phyloP scores from a whole-genome alignment of 1,140 invertebrate genomes.

The Drosophila auraria region DNA sequence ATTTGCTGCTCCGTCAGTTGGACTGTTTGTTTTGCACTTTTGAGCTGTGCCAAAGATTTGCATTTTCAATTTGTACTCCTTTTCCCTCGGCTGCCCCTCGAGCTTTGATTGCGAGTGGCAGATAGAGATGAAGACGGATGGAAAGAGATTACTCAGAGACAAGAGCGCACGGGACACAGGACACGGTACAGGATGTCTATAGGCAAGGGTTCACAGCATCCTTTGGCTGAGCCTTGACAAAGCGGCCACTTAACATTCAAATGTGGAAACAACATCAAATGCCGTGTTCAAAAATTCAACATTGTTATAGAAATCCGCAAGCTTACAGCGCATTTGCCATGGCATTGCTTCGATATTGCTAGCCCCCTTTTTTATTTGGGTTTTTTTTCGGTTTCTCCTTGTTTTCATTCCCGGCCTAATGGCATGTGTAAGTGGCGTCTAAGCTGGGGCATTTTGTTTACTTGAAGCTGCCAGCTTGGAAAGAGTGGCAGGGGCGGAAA shows the following conservation, averaged over 20 bases:
- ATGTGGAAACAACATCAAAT: conserved; percentile 65
- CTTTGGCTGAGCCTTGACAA: conserved; percentile 44
- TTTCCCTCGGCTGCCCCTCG: conserved; percentile 5
- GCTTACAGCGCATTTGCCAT: conserved; percentile 59
- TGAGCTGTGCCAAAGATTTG: conserved; percentile 76
- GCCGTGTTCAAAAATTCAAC: conserved; percentile 57
- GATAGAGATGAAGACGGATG: conserved; percentile 51
- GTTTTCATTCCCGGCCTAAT: conserved; percentile 58
- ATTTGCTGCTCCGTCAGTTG: conserved; percentile 9
- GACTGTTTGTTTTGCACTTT: conserved; percentile 78
- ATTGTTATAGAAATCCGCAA: conserved; percentile 57
- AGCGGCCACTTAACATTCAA: conserved; percentile 62
- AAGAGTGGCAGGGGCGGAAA: not conserved
- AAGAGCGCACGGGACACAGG: not conserved
- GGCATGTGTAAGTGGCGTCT: conserved; percentile 73
- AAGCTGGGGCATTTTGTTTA: conserved; percentile 68
- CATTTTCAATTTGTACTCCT: conserved; percentile 74
- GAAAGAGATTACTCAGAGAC: conserved; percentile 24
- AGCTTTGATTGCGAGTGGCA: conserved; percentile 35
- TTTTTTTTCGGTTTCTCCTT: not conserved
- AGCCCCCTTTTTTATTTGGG: conserved; percentile 27
- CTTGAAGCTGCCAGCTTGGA: conserved; percentile 30
- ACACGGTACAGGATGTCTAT: conserved; percentile 4
- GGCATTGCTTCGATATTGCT: conserved; percentile 33
- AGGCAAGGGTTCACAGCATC: conserved; percentile 30